A percentile compares a stretch with the other conserved stretches of the same genome.
Evolutionary conservation across 2,888 invertebrate genomes (phyloP).

Genomic region (Mayetiola destructor): DNA sequence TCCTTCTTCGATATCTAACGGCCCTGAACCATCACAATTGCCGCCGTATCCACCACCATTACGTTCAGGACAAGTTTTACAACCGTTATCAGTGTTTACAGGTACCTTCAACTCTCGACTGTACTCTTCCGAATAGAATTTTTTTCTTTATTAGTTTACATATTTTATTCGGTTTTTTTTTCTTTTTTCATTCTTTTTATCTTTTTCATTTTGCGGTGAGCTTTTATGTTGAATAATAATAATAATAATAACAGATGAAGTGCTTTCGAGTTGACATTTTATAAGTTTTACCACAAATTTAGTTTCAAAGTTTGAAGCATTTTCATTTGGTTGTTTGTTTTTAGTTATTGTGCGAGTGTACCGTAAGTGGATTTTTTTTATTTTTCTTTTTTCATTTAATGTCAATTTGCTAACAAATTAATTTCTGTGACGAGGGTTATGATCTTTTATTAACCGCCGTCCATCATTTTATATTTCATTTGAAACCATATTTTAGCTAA

Average conservation of each 20-base stretch:
- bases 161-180: background rate
- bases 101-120: conserved; percentile 25
- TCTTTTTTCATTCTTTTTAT: background rate
- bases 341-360: no score
- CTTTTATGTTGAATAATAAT: no score
- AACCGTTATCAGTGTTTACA: conserved; percentile 37
- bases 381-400: background rate
- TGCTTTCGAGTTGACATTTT: no score
- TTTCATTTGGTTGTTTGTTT: no score
- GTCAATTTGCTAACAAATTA: background rate
- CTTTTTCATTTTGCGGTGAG: no score
- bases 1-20: conserved; percentile 37
- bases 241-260: no score
- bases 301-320: no score
- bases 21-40: conserved; percentile 36
- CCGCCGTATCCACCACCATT: conserved; percentile 37
- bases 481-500: conserved; percentile 24
- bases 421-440: no score
- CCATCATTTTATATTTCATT: background rate
- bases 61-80: conserved; percentile 37
- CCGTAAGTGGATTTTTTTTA: background rate
- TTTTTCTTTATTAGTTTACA: conserved; percentile 10
- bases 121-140: background rate
- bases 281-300: no score
- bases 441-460: no score